Conservation (phyloP, 1,140 invertebrate genomes). For the Colletes latitarsis region DNA sequence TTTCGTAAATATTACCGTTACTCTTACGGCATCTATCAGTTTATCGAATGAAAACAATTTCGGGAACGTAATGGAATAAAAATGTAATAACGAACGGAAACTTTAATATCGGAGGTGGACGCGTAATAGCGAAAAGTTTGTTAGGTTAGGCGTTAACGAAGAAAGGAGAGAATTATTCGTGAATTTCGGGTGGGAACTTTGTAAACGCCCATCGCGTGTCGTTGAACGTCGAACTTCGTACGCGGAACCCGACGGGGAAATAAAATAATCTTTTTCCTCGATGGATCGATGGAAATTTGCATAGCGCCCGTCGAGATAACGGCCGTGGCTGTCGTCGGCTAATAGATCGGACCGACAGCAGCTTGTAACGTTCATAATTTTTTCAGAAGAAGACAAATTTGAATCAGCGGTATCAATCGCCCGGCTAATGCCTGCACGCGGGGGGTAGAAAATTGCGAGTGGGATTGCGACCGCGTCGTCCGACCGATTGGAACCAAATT, state of each 20-base stretch:
- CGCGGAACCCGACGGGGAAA: neutral
- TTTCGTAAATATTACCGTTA: too few relatives aligned
- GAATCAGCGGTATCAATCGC: slow-evolving; percentile 62
- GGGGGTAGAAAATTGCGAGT: slow-evolving; percentile 58
- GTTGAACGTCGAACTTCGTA: neutral
- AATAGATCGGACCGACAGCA: slow-evolving; percentile 46
- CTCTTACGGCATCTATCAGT: too few relatives aligned
- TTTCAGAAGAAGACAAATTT: slow-evolving; percentile 62
- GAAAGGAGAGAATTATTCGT: too few relatives aligned
- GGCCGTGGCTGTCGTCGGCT: slow-evolving; percentile 30
- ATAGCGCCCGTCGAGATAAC: slow-evolving; percentile 41
- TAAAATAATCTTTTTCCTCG: slow-evolving; percentile 16
- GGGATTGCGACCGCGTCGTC: slow-evolving; percentile 50
- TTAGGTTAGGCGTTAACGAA: too few relatives aligned
- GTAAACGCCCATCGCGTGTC: neutral
- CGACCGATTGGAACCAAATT: slow-evolving; percentile 66
- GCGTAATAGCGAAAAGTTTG: too few relatives aligned
- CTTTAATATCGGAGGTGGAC: too few relatives aligned
- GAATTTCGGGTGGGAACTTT: neutral
- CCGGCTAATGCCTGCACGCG: slow-evolving; percentile 56
- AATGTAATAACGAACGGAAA: too few relatives aligned
- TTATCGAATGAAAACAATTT: too few relatives aligned
- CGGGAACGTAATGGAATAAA: too few relatives aligned
- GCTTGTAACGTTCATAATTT: slow-evolving; percentile 54
- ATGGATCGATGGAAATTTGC: slow-evolving; percentile 42